Conservation (phyloP, 2,113 vertebrate genomes). For the Parus major region DNA sequence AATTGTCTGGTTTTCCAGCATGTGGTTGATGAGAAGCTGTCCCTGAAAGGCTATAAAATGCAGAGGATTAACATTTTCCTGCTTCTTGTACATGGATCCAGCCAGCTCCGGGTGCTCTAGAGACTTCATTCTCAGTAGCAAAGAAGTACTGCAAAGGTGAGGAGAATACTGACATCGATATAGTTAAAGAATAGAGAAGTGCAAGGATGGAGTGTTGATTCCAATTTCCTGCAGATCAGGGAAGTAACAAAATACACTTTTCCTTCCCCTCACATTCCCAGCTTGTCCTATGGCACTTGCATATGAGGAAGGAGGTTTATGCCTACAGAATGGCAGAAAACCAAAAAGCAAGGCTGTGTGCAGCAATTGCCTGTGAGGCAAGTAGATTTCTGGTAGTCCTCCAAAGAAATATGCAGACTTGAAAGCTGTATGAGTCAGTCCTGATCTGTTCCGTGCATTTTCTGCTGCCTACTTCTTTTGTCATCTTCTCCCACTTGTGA, state of each 20-base stretch:
- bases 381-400: background rate
- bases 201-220: background rate
- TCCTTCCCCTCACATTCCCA: background rate
- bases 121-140: background rate
- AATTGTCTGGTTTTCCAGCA: background rate
- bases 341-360: background rate
- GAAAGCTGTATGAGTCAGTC: background rate
- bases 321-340: background rate
- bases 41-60: background rate
- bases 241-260: background rate
- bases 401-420: background rate
- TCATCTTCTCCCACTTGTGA: constrained; percentile 42
- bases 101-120: background rate
- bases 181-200: background rate
- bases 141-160: background rate
- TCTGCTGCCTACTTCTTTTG: constrained; percentile 43
- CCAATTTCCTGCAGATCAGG: background rate
- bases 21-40: background rate
- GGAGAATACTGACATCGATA: background rate
- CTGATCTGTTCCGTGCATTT: background rate
- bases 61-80: background rate
- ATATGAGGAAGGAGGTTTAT: background rate
- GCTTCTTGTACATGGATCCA: background rate
- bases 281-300: background rate
- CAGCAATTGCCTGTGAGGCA: background rate